Base-by-base conservation (phyloP, 2,888 invertebrate genomes). In the Lamellibrachia columna region DNA sequence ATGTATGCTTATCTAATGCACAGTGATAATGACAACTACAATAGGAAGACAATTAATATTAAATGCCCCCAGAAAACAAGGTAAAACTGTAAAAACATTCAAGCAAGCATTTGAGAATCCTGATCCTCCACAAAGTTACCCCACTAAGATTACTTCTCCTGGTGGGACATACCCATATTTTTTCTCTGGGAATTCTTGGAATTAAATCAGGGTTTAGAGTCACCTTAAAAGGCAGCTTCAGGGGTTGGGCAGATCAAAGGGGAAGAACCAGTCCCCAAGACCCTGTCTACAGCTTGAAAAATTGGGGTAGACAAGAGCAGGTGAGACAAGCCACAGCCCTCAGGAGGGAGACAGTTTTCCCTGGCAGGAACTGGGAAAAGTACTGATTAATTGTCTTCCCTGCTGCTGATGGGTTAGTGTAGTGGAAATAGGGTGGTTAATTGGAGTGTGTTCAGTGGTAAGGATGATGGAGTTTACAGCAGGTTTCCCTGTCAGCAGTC, bases 351-450 rank as follows among this genome's bases (percentile, higher is more conserved):
- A 75, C 75, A 75, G n/a, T n/a, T n/a, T n/a, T 22, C 75, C n/a
- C 75, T n/a, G 22, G 8, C 2, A 75, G 75, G 75, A 75, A 75
- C 22, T 75, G 75, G 75, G 22, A n/a, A 15, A 75, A 75, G 75
- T 75, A n/a, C 75, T 75, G 22, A 75, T 75, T 75, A 75, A 75
- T 75, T 75, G 75, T 2, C n/a, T 6, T n/a, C 75, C 40, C 40
- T 40, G 40, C 75, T 55, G n/a, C 75, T 75, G 75, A 75, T 75
- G 22, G 75, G 22, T 2, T 11, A 75, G 22, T 75, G 75, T 22
- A 75, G 75, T 75, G 75, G 75, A 75, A 75, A 75, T 75, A n/a
- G 75, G 75, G 75, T 75, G 6, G 75, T 75, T 75, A 75, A 75
- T n/a, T 22, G 75, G 22, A 22, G 22, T 11, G 75, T 75, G 75